phyloP scores from a whole-genome alignment of 2,113 vertebrate species.

The Terrapene triunguis region DNA sequence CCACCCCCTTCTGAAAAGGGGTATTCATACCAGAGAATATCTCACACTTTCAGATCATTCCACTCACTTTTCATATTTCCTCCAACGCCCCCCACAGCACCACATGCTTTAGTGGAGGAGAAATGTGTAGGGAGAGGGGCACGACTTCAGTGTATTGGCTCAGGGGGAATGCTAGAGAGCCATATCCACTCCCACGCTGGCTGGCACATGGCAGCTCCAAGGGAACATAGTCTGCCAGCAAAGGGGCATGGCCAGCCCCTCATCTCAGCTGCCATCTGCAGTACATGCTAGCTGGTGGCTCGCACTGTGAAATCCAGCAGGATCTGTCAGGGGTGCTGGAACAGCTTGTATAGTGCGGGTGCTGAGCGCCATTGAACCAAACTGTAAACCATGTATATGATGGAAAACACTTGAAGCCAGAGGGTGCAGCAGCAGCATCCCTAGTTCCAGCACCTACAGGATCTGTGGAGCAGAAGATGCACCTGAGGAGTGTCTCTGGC shows the following conservation, averaged over 20 bases:
- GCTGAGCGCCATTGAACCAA: no score
- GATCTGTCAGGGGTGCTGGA: neutral
- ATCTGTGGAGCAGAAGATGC: neutral
- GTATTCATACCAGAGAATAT: constrained; percentile 53
- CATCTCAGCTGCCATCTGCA: constrained; percentile 29
- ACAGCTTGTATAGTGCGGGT: no score
- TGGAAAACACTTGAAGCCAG: no score
- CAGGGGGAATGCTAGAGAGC: constrained; percentile 49
- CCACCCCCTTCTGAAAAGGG: constrained; percentile 49
- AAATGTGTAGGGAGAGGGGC: constrained; percentile 44
- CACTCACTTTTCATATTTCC: constrained; percentile 53
- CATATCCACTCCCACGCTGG: constrained; percentile 69
- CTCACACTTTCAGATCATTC: constrained; percentile 59
- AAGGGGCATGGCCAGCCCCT: constrained; percentile 56
- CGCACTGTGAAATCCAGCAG: neutral
- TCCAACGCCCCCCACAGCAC: neutral
- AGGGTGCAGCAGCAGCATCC: no score
- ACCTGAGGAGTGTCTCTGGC: neutral
- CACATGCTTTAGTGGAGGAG: constrained; percentile 22
- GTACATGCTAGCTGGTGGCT: neutral
- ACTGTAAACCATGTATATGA: no score
- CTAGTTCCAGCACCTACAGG: neutral
- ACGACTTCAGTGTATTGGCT: constrained; percentile 57
- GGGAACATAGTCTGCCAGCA: constrained; percentile 65
- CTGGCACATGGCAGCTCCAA: constrained; percentile 61